A percentile compares a stretch with the other conserved stretches of the same genome.
These are phyloP conservation scores for Electrona antarctica DNA, from an alignment of 2,113 vertebrate genomes.

Conservation along the genomic window DNA sequence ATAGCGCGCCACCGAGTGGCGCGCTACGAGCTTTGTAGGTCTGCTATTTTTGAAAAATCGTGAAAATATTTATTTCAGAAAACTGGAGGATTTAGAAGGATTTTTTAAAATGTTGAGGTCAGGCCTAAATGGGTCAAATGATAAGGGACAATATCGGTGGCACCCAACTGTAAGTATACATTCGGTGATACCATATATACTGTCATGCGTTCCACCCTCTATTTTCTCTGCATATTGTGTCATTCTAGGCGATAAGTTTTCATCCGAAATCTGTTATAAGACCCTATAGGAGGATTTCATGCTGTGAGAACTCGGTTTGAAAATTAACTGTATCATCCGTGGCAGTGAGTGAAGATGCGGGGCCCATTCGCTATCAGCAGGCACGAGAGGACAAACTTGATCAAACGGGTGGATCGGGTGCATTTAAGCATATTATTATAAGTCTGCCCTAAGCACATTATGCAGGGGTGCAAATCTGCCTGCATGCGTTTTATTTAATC, in stretches of 20 bases:
- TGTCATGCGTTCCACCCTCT: neutral
- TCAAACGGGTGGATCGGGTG: conserved; percentile 34
- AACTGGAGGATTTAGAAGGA: too few relatives aligned
- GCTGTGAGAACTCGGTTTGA: neutral
- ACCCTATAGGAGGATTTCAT: conserved; percentile 15
- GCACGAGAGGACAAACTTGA: conserved; percentile 28
- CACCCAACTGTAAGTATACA: too few relatives aligned
- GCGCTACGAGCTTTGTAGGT: too few relatives aligned
- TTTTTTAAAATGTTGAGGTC: too few relatives aligned
- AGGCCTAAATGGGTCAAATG: too few relatives aligned
- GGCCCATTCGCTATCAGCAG: conserved; percentile 6
- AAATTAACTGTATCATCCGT: neutral
- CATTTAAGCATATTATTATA: conserved; percentile 47
- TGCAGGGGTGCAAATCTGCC: conserved; percentile 31
- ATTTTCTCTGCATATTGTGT: neutral
- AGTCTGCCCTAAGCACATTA: conserved; percentile 40
- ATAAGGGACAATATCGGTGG: too few relatives aligned
- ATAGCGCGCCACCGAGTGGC: too few relatives aligned
- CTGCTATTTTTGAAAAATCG: too few relatives aligned
- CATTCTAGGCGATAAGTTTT: neutral
- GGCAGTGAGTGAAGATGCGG: neutral
- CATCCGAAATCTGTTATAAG: neutral
- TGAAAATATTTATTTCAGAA: too few relatives aligned
- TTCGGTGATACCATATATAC: too few relatives aligned
- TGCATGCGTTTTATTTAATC: conserved; percentile 36